These are phyloP conservation scores for Arizona elegans DNA, from an alignment of 2,113 vertebrate genomes.

Conservation along the genomic window DNA sequence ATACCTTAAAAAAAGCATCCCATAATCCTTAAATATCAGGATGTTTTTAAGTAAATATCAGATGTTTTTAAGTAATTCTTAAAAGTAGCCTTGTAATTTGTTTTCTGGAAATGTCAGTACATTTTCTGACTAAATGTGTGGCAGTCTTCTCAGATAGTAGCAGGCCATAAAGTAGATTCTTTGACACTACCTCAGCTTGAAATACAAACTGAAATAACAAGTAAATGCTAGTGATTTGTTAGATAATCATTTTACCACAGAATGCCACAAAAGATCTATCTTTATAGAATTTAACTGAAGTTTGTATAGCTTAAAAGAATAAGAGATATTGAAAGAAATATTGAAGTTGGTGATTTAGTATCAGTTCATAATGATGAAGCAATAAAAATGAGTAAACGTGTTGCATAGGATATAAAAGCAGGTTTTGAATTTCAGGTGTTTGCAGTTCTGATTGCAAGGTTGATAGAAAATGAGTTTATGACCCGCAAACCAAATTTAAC, in stretches of 20 bases:
- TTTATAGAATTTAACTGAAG: background rate
- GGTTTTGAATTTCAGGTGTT: background rate
- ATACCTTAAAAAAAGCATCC: background rate
- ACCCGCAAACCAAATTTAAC: background rate
- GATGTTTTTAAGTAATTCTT: background rate
- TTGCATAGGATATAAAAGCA: background rate
- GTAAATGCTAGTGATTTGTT: background rate
- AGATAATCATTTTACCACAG: background rate
- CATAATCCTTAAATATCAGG: background rate
- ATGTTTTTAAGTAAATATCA: background rate
- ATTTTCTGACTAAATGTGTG: background rate
- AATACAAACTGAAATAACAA: background rate
- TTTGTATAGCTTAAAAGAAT: background rate
- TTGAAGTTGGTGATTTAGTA: background rate
- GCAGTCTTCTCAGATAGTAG: background rate
- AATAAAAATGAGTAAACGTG: background rate
- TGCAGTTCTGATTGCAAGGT: background rate
- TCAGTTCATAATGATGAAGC: slow-evolving; percentile 18
- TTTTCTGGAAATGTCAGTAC: background rate
- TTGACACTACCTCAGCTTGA: background rate
- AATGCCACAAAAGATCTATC: background rate
- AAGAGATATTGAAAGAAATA: slow-evolving; percentile 12
- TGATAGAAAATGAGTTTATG: background rate
- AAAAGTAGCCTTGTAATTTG: background rate
- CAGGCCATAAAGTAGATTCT: fast-evolving